Conservation (phyloP, 2,797 vertebrate genomes). For the Rousettus madagascariensis region DNA sequence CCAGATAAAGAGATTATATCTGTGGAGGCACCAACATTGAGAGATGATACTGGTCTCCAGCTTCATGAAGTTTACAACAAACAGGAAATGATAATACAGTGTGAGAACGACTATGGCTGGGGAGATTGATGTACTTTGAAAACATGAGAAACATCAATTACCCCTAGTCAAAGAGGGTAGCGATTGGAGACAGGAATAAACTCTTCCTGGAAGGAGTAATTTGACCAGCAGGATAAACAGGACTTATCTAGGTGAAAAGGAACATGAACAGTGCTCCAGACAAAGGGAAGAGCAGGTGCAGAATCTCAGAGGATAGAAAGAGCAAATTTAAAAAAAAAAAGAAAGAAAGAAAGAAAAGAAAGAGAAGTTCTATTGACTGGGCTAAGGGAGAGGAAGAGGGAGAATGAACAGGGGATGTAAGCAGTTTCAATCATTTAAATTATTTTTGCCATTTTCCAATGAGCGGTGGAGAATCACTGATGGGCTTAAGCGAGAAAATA, state of each 20-base stretch:
- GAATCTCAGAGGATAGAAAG: neutral
- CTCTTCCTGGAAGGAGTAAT: neutral
- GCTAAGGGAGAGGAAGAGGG: neutral
- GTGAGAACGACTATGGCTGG: neutral
- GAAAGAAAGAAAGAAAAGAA: neutral
- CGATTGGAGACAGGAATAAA: neutral
- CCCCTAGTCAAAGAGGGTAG: neutral
- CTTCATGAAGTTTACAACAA: slow-evolving; percentile 39
- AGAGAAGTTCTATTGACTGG: neutral
- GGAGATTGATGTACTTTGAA: neutral
- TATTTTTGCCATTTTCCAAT: neutral
- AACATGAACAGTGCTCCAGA: neutral
- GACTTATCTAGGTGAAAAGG: neutral
- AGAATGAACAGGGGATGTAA: rapidly evolving
- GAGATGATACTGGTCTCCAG: neutral
- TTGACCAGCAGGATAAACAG: neutral
- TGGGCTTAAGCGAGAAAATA: neutral
- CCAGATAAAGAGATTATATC: neutral
- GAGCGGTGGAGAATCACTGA: neutral
- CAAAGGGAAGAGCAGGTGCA: neutral
- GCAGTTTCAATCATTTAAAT: neutral
- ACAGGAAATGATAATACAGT: slow-evolving; percentile 34
- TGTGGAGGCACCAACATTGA: neutral
- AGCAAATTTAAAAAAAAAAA: neutral
- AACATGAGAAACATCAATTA: neutral